phyloP scores from a whole-genome alignment of 2,888 invertebrate species.

The Leptogaster cylindrica region DNA sequence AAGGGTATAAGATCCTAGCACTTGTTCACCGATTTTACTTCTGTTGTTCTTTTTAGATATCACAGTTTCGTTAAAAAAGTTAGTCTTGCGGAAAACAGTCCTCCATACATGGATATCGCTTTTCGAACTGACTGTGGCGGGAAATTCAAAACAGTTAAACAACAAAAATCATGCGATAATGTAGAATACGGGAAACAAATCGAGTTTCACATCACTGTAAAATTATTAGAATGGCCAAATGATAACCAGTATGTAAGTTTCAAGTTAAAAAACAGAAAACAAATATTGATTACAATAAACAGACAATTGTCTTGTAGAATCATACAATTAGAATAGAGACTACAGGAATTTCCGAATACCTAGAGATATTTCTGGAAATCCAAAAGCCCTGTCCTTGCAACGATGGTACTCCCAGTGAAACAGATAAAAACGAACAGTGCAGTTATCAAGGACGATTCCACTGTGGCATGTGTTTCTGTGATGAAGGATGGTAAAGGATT shows the following conservation, averaged over 20 bases:
- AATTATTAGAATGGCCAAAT: constrained; percentile 66
- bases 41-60: constrained; percentile 62
- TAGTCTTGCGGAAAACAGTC: constrained; percentile 69
- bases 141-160: constrained; percentile 61
- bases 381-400: constrained; percentile 76
- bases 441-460: constrained; percentile 66
- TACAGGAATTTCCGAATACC: constrained; percentile 73
- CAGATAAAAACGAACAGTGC: constrained; percentile 56
- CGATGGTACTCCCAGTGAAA: constrained; percentile 51
- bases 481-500: constrained; percentile 66
- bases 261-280: too few species aligned
- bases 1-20: constrained; percentile 64
- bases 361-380: constrained; percentile 75
- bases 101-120: constrained; percentile 69
- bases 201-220: constrained; percentile 69
- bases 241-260: constrained; percentile 62
- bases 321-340: constrained; percentile 74
- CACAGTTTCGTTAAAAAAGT: constrained; percentile 73
- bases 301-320: constrained; percentile 54
- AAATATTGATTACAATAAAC: too few species aligned
- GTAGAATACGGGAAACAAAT: constrained; percentile 69
- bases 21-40: not conserved
- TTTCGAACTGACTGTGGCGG: constrained; percentile 77
- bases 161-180: constrained; percentile 67
- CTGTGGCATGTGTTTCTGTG: constrained; percentile 71